Conservation (phyloP, 2,888 invertebrate genomes). For the Isotomurus palustris region DNA sequence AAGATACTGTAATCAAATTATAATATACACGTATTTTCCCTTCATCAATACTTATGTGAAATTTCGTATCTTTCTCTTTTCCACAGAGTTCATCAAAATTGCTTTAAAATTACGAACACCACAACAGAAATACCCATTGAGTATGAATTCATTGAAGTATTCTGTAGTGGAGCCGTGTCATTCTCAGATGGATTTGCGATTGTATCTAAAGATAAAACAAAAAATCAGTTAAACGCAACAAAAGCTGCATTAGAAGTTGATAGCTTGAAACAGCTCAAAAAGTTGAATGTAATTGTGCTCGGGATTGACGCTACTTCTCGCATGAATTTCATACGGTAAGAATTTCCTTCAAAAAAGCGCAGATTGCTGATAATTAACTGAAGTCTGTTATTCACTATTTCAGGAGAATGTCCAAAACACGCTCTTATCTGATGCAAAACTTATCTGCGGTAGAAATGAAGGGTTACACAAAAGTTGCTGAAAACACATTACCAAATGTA, state of each 20-base stretch:
- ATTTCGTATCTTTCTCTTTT: background rate
- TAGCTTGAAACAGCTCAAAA: too few relatives aligned
- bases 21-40: background rate
- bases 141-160: conserved; percentile 25
- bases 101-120: conserved; percentile 12
- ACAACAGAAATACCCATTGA: conserved; percentile 13
- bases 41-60: background rate
- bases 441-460: conserved; percentile 48
- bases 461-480: conserved; percentile 52
- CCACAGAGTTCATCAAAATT: conserved; percentile 1
- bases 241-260: too few relatives aligned
- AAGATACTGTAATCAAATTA: background rate
- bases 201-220: too few relatives aligned
- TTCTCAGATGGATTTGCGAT: conserved; percentile 29
- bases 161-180: conserved; percentile 15
- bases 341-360: too few relatives aligned
- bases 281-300: too few relatives aligned
- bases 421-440: conserved; percentile 45
- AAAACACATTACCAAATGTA: conserved; percentile 54
- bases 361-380: too few relatives aligned
- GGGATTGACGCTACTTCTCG: too few relatives aligned
- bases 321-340: too few relatives aligned
- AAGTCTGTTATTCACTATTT: too few relatives aligned
- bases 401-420: conserved; percentile 48
- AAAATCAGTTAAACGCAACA: too few relatives aligned